Base-by-base conservation (phyloP, 2,888 invertebrate genomes). In the Ectemnius continuus region DNA sequence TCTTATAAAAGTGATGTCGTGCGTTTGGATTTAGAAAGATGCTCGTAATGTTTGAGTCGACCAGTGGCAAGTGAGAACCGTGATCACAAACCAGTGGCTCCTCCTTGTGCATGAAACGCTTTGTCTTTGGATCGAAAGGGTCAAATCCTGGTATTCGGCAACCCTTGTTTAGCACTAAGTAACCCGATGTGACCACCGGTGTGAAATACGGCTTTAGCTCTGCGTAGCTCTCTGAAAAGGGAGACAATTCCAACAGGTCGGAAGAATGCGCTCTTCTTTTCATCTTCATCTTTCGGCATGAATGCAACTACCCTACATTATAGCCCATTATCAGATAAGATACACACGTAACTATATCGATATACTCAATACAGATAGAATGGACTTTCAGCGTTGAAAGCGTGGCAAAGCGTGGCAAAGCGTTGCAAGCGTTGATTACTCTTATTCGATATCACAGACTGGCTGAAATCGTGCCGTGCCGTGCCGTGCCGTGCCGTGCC, bases 111-210 rank as follows among this genome's bases (percentile, higher is more conserved):
- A 94, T 92, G 83, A 92, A 94, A 76, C 91, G 91, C 78, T 90
- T 91, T 45, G 94, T 91, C 52, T 91, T 90, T 4, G 92, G 89
- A 85, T 95, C 94, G 79, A 93, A 93, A 0, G 95, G 93, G 78
- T 93, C 92, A 82, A 95, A 90, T 1, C 92, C 92, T 0, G 95
- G 94, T 79, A 95, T 95, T 11, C 93, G 93, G 86, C 95, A 95
- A 23, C 95, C 95, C 72, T 92, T 91, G 8, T 94, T 95, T 85
- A 93, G 92, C 64, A 95, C 93, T 2, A 94, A 91, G 82, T 92
- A 94, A 2, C 87, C 88, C 16, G 85, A 75, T 18, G 74, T 84
- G n/a, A 76, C 52, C 4, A 66, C 71, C 4, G 83, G 65, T 28
- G 62, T 59, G 45, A 70, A 68, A 11, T 36, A 36, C 36, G 36